Base-by-base conservation (phyloP, 2,888 invertebrate species). In the Apeira syringaria region DNA sequence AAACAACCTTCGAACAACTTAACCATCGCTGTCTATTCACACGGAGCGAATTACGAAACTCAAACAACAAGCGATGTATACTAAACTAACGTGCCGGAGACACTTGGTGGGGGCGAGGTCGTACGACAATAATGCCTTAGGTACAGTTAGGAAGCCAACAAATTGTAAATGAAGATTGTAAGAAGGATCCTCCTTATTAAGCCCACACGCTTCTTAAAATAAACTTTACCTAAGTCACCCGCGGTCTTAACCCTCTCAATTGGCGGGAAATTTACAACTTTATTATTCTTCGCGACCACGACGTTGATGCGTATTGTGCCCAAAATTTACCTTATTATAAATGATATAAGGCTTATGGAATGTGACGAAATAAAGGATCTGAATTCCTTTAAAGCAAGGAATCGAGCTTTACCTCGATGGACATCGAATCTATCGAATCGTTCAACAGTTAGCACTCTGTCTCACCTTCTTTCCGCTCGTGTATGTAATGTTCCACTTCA, bases 401-500 rank as follows among this genome's bases (percentile, higher is more conserved):
- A 74, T 74, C 64, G 80, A 78, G 73, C 72, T 78, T 80, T 64
- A 67, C 65, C 60, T 56, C 51, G n/a, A n/a, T 28, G 12, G 27
- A 12, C 7, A 39, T 44, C 18, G 40, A 10, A 27, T 25, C 6
- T 15, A 31, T 38, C 45, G 35, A 35, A 10, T 45, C 38, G 38
- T 34, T 31, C 41, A 41, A 46, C 56, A 60, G 46, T 67, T 82
- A 88, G 59, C 88, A 88, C 65, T 88, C 88, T 17, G 88, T 88
- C 61, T 88, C 88, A 50, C 88, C 88, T 57, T 88, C 88, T 50
- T 86, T 85, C 46, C 86, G 66, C 52, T 88, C 88, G 3, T 80
- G 80, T 12, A 89, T 85, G 45, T 89, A 88, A 54, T 89, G 88
- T 57, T 88, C 88, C 48, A 88, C 88, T 50, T 88, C 88, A n/a